Percentiles rank a stretch among this genome's conserved stretches.
phyloP scores from a whole-genome alignment of 2,888 invertebrate genomes.

The Oeneis ivallda region DNA sequence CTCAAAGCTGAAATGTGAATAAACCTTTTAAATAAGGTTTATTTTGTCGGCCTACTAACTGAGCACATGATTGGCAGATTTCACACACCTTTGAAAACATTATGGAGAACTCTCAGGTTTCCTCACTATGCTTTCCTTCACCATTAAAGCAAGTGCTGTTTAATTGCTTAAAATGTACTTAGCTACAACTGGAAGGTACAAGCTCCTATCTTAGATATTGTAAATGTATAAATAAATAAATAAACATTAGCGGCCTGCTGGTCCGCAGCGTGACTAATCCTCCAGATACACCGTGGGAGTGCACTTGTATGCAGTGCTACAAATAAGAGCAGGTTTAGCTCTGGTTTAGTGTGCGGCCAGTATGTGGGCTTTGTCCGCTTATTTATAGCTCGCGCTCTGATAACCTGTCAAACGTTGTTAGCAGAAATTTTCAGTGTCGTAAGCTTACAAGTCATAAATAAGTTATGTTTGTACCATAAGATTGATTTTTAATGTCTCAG shows the following conservation, averaged over 20 bases:
- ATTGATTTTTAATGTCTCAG: background rate
- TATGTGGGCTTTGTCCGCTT: constrained; percentile 36
- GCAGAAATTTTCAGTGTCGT: constrained; percentile 21
- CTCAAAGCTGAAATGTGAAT: no score
- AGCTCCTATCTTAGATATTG: constrained; percentile 1
- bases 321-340: constrained; percentile 35
- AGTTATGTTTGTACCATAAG: background rate
- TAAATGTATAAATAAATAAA: constrained; percentile 21
- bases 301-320: constrained; percentile 35
- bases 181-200: no score
- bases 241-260: constrained; percentile 29
- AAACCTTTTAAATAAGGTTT: no score
- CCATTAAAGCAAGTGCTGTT: no score
- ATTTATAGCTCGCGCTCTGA: constrained; percentile 32
- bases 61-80: no score
- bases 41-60: no score
- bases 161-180: no score
- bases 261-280: constrained; percentile 40
- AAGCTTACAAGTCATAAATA: constrained; percentile 2
- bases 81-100: no score
- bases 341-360: constrained; percentile 25
- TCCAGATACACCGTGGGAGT: constrained; percentile 40
- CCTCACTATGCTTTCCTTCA: no score
- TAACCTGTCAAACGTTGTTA: constrained; percentile 32
- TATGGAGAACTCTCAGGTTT: no score